Percentiles rank a stretch among this genome's conserved stretches.
Conservation (phyloP, 2,113 vertebrate species). For the Laterallus jamaicensis region DNA sequence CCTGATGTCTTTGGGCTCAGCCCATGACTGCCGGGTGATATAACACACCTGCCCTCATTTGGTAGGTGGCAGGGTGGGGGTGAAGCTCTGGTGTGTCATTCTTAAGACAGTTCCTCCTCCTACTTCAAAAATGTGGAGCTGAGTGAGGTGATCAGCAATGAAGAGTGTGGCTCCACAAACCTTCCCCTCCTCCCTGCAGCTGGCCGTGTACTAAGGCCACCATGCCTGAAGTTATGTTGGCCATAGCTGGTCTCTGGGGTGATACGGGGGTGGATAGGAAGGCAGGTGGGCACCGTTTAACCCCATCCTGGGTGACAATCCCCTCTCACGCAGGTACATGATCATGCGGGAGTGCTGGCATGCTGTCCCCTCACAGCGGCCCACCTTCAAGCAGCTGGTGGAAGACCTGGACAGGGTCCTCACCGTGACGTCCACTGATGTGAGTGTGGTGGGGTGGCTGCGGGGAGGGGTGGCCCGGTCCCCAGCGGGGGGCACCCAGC, state of each 20-base stretch:
- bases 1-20: background rate
- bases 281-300: fast-evolving
- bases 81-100: background rate
- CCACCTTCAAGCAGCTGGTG: conserved; percentile 97
- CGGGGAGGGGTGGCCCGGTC: background rate
- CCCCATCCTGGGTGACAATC: background rate
- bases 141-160: fast-evolving
- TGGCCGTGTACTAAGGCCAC: background rate
- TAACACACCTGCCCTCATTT: fast-evolving
- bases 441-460: conserved; percentile 61
- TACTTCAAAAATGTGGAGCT: fast-evolving
- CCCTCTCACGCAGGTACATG: conserved; percentile 84
- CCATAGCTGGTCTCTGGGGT: background rate
- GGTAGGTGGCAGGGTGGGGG: fast-evolving
- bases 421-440: conserved; percentile 90
- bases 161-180: background rate
- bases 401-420: conserved; percentile 94
- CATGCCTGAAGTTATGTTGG: background rate
- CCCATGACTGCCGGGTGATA: background rate
- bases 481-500: fast-evolving
- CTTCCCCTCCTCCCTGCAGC: too few species aligned
- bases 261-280: background rate
- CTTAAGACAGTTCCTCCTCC: background rate
- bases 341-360: conserved; percentile 99
- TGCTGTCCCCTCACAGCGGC: conserved; percentile 90